phyloP scores from a whole-genome alignment of 2,113 vertebrate genomes.

The Pristiophorus japonicus region DNA sequence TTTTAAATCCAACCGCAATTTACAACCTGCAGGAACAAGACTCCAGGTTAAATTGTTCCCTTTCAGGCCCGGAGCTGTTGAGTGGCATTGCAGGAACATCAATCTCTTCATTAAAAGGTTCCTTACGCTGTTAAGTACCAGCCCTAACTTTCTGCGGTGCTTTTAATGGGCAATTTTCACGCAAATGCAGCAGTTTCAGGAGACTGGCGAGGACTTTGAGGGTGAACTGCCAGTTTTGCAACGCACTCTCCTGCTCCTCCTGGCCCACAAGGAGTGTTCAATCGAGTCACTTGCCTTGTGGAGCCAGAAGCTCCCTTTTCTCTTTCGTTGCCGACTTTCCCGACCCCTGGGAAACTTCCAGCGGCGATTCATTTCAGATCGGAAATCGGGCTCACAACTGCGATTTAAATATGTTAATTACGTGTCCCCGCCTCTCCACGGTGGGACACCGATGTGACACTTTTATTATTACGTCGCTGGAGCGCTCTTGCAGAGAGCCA shows the following conservation, averaged over 20 bases:
- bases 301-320: not conserved
- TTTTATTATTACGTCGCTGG: no score
- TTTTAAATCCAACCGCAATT: not conserved
- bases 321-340: not conserved
- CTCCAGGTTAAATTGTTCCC: not conserved
- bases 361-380: not conserved
- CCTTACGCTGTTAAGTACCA: not conserved
- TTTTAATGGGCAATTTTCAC: not conserved
- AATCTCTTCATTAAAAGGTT: not conserved
- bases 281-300: not conserved
- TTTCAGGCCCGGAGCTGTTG: not conserved
- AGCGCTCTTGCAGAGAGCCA: no score
- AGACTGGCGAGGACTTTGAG: not conserved
- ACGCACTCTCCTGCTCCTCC: not conserved
- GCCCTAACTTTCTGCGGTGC: not conserved
- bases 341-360: no score
- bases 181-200: not conserved
- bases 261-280: not conserved
- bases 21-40: not conserved
- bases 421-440: not conserved
- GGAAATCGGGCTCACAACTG: not conserved
- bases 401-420: not conserved
- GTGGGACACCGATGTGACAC: no score
- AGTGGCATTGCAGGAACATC: not conserved
- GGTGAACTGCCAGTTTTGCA: not conserved